Evolutionary conservation across 2,888 invertebrate genomes (phyloP).

Genomic region (Sesia bembeciformis): DNA sequence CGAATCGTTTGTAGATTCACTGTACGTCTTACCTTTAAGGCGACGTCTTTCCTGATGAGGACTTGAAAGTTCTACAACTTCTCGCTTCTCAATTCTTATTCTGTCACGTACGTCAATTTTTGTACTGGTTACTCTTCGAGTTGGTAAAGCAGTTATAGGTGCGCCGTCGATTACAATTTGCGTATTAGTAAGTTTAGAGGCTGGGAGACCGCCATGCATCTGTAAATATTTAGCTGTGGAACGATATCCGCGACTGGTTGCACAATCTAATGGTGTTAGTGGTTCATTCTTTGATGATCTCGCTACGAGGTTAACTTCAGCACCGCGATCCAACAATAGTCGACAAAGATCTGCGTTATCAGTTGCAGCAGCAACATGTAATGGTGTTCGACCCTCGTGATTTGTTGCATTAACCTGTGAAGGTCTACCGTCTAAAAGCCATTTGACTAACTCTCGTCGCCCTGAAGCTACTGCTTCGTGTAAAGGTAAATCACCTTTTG

Average conservation of each 20-base stretch:
- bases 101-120: slow-evolving; percentile 66
- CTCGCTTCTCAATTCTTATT: slow-evolving; percentile 67
- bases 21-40: slow-evolving; percentile 30
- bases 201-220: slow-evolving; percentile 90
- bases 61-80: slow-evolving; percentile 64
- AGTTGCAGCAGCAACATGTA: slow-evolving; percentile 95
- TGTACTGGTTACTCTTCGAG: slow-evolving; percentile 64
- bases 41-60: slow-evolving; percentile 43
- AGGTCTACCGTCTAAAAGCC: slow-evolving; percentile 88
- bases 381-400: slow-evolving; percentile 92
- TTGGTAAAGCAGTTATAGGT: slow-evolving; percentile 54
- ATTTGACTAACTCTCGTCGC: slow-evolving; percentile 88
- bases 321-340: slow-evolving; percentile 87
- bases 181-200: slow-evolving; percentile 77
- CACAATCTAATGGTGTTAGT: slow-evolving; percentile 93
- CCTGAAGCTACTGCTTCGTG: slow-evolving; percentile 97
- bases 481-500: slow-evolving; percentile 94
- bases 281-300: slow-evolving; percentile 87
- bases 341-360: slow-evolving; percentile 96
- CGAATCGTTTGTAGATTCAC: slow-evolving; percentile 55
- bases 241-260: slow-evolving; percentile 87
- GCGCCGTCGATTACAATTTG: slow-evolving; percentile 61
- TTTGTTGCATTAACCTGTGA: slow-evolving; percentile 91
- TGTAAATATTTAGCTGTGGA: slow-evolving; percentile 95
- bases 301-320: slow-evolving; percentile 88